Conservation (phyloP, 2,888 invertebrate species). For the Ischnus inquisitorius region DNA sequence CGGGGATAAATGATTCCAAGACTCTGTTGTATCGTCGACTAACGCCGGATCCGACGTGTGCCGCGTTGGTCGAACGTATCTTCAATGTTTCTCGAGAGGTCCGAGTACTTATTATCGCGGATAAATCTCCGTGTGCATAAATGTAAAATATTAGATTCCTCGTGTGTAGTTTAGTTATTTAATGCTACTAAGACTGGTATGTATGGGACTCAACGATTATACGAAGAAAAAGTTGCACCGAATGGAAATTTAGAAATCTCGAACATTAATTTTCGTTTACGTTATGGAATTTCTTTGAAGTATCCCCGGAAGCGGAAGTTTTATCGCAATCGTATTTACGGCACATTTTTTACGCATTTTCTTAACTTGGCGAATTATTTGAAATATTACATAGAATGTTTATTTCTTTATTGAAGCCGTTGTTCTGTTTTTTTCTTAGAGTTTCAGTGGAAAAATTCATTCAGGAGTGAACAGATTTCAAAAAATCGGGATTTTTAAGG, state of each 20-base stretch:
- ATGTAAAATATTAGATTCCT: constrained; percentile 13
- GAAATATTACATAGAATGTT: background rate
- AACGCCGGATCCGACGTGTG: background rate
- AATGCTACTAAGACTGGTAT: background rate
- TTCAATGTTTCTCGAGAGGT: constrained; percentile 31
- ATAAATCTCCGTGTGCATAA: constrained; percentile 18
- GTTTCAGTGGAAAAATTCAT: background rate
- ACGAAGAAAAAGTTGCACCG: background rate
- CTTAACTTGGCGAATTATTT: background rate
- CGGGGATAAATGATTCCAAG: background rate
- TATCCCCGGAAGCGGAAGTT: background rate
- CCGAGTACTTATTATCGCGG: background rate
- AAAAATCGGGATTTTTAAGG: background rate
- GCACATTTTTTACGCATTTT: background rate
- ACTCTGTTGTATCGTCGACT: background rate
- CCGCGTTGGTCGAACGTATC: background rate
- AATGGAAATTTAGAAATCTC: background rate
- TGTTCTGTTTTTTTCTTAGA: background rate
- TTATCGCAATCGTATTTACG: too few species aligned
- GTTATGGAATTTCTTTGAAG: background rate
- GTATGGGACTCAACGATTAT: constrained; percentile 6
- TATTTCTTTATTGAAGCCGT: background rate
- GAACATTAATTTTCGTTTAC: background rate
- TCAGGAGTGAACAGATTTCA: constrained; percentile 1
- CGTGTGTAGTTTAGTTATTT: constrained; percentile 2